A percentile compares a stretch with the other conserved stretches of the same genome.
Evolutionary conservation across 2,888 invertebrate genomes (phyloP).

Genomic region (Ecdyonurus torrentis): DNA sequence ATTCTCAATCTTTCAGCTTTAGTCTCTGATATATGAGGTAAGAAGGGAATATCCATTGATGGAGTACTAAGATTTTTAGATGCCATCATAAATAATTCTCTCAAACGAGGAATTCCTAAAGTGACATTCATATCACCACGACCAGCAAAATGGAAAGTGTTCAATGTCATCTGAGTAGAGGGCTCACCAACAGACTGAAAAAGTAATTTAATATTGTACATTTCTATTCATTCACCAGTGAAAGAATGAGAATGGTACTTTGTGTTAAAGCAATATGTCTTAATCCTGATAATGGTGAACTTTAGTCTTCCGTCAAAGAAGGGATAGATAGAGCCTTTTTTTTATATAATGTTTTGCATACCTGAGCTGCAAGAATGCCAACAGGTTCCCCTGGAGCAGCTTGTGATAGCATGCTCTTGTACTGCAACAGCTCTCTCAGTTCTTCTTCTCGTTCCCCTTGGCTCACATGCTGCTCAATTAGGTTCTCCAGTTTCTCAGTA

Average conservation of each 20-base stretch:
- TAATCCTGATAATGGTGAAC: too few species aligned
- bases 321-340: too few species aligned
- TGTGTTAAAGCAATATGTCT: too few species aligned
- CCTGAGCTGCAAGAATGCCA: constrained; percentile 86
- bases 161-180: constrained; percentile 99
- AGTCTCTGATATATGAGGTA: constrained; percentile 27
- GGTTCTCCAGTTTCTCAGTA: constrained; percentile 57
- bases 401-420: constrained; percentile 59
- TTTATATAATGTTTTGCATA: too few species aligned
- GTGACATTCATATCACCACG: constrained; percentile 99
- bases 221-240: too few species aligned
- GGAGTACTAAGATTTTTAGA: constrained; percentile 90
- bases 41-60: constrained; percentile 85
- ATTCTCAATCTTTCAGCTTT: constrained; percentile 50
- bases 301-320: too few species aligned
- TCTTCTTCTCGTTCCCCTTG: constrained; percentile 22
- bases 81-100: constrained; percentile 95
- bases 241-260: too few species aligned
- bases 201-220: constrained; percentile 6
- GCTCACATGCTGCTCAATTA: constrained; percentile 43
- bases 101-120: constrained; percentile 90
- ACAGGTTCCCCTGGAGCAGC: constrained; percentile 92
- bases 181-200: constrained; percentile 86
- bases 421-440: constrained; percentile 52
- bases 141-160: constrained; percentile 99